These are phyloP conservation scores for Sparidentex hasta DNA, from an alignment of 2,797 vertebrate species.

Conservation along the genomic window DNA sequence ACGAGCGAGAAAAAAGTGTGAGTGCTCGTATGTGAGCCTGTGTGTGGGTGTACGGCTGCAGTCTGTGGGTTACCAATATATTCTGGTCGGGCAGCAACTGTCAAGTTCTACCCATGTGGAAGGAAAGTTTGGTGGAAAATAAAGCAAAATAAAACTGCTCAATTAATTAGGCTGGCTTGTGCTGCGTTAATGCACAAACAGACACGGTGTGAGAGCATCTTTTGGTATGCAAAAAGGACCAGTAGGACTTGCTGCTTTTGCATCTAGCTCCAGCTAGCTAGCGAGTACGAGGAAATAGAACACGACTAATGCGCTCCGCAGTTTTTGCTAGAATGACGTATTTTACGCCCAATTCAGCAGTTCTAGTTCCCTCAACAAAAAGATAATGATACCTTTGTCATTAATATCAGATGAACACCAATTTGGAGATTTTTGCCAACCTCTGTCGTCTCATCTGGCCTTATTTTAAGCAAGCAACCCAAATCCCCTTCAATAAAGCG, in stretches of 20 bases:
- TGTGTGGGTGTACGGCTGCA: conserved; percentile 61
- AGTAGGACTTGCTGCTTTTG: background rate
- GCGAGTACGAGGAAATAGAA: background rate
- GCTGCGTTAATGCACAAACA: conserved; percentile 6
- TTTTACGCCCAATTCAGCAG: too few species aligned
- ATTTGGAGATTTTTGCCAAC: too few species aligned
- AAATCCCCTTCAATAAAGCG: too few species aligned
- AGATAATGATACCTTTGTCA: too few species aligned
- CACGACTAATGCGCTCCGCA: background rate
- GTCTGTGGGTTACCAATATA: conserved; percentile 52
- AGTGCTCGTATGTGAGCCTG: conserved; percentile 24
- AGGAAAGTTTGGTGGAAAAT: conserved; percentile 33
- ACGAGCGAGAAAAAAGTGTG: conserved; percentile 52
- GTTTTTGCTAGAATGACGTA: too few species aligned
- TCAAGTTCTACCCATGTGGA: conserved; percentile 35
- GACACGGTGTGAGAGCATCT: background rate
- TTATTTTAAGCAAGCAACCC: too few species aligned
- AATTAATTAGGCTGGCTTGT: background rate
- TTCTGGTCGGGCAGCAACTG: conserved; percentile 36
- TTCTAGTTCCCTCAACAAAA: too few species aligned
- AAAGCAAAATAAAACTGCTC: conserved; percentile 5
- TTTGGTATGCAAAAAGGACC: background rate
- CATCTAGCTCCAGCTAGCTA: background rate
- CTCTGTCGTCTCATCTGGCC: too few species aligned
- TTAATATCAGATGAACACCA: too few species aligned